Evolutionary conservation across 2,888 invertebrate species (phyloP), one percentile per base, ranked within the genome.

Genomic region (Stenodera caucasica): DNA sequence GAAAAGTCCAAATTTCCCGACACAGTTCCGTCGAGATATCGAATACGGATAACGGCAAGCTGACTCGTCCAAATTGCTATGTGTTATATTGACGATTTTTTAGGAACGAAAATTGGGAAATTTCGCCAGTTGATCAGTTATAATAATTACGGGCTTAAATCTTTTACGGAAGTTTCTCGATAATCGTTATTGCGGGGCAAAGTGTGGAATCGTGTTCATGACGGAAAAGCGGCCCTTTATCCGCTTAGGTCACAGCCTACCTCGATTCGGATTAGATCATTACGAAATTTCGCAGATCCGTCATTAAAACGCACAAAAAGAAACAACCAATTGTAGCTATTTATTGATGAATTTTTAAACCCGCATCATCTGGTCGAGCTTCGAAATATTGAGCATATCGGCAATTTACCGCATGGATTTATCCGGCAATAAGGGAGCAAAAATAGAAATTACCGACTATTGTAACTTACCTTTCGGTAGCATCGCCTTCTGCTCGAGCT

Each of bases 401-500:
- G n/a, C 56, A 60, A 60, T 60, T 60, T 60, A 56, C 37, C 53
- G 60, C 57, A 57, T 53, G 52, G 33, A 18, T 33, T n/a, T n/a
- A n/a, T n/a, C n/a, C n/a, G n/a, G n/a, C n/a, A n/a, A n/a, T n/a
- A n/a, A n/a, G n/a, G n/a, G n/a, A n/a, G n/a, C n/a, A n/a, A n/a
- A n/a, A n/a, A n/a, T n/a, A n/a, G n/a, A n/a, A n/a, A n/a, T n/a
- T n/a, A n/a, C n/a, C n/a, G n/a, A n/a, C n/a, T n/a, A n/a, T n/a
- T n/a, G n/a, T 11, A 57, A 71, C 86, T 81, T 75, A 91, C 90
- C 91, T 86, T 78, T 86, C 85, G 70, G 86, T 85, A 80, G 90
- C 87, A 60, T 88, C 87, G 64, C 89, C 89, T 73, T 89, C 90
- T 0, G 89, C 86, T 58, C 87, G 80, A 65, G 88, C 86, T 65